These are phyloP conservation scores for Euspilapteryx auroguttella DNA, from an alignment of 2,888 invertebrate genomes.

Conservation along the genomic window DNA sequence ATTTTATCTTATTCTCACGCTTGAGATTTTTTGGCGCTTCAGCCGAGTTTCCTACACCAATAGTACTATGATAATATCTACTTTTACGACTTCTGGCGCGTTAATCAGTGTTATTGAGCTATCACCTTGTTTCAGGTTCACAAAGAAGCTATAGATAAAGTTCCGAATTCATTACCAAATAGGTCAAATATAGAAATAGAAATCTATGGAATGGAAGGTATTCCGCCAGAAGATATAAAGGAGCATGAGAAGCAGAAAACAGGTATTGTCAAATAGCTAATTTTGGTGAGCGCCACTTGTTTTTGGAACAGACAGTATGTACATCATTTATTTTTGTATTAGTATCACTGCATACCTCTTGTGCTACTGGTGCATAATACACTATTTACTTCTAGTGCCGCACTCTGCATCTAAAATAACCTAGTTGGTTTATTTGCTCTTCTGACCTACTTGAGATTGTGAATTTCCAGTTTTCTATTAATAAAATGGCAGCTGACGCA, in stretches of 20 bases:
- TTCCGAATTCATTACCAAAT: constrained; percentile 97
- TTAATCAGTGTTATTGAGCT: neutral
- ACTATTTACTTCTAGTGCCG: no score
- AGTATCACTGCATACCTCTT: no score
- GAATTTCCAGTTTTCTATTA: no score
- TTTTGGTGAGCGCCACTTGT: constrained; percentile 7
- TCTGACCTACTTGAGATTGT: no score
- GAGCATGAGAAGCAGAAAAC: constrained; percentile 91
- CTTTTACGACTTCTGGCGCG: no score
- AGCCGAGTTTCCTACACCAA: constrained; percentile 24
- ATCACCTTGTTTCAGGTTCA: constrained; percentile 73
- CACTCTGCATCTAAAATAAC: no score
- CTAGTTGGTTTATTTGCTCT: no score
- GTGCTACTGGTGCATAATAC: no score
- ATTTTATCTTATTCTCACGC: no score
- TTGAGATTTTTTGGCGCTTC: constrained; percentile 42
- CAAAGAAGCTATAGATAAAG: constrained; percentile 99
- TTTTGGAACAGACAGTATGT: constrained; percentile 43
- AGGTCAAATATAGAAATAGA: constrained; percentile 98
- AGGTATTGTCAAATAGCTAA: constrained; percentile 40
- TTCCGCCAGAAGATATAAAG: constrained; percentile 91
- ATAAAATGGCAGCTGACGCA: no score
- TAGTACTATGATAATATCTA: constrained; percentile 26
- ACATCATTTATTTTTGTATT: constrained; percentile 25
- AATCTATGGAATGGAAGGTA: constrained; percentile 99